phyloP scores from a whole-genome alignment of 2,888 invertebrate species.

The Idaea straminata region DNA sequence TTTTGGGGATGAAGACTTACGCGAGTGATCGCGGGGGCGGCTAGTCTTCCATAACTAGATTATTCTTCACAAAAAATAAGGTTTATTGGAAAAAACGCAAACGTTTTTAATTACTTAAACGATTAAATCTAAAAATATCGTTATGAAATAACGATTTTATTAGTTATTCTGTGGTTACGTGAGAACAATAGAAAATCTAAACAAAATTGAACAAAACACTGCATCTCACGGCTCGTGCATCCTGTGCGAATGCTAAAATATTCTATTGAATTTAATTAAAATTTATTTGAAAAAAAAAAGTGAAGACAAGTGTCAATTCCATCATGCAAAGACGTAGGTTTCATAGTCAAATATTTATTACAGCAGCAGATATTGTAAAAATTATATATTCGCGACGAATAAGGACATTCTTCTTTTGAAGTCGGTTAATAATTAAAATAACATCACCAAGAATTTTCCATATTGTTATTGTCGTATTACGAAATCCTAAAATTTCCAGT shows the following conservation, averaged over 20 bases:
- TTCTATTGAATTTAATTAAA: background rate
- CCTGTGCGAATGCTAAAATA: background rate
- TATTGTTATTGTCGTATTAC: too few species aligned
- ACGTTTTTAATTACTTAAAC: background rate
- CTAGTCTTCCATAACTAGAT: background rate
- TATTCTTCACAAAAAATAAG: background rate
- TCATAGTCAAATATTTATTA: too few species aligned
- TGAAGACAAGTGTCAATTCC: too few species aligned
- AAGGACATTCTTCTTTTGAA: too few species aligned
- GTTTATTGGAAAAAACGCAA: background rate
- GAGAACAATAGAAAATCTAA: background rate
- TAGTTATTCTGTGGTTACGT: background rate
- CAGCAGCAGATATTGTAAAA: too few species aligned
- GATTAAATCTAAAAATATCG: background rate
- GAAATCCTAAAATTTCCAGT: too few species aligned
- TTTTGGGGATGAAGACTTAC: background rate
- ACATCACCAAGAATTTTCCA: too few species aligned
- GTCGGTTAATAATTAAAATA: too few species aligned
- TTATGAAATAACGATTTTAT: background rate
- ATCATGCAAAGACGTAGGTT: too few species aligned
- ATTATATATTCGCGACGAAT: too few species aligned
- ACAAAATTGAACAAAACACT: background rate
- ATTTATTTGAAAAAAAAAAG: background rate
- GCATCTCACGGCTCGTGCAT: background rate
- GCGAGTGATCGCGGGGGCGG: background rate